phyloP scores from a whole-genome alignment of 2,797 vertebrate genomes.

The Helarctos malayanus region DNA sequence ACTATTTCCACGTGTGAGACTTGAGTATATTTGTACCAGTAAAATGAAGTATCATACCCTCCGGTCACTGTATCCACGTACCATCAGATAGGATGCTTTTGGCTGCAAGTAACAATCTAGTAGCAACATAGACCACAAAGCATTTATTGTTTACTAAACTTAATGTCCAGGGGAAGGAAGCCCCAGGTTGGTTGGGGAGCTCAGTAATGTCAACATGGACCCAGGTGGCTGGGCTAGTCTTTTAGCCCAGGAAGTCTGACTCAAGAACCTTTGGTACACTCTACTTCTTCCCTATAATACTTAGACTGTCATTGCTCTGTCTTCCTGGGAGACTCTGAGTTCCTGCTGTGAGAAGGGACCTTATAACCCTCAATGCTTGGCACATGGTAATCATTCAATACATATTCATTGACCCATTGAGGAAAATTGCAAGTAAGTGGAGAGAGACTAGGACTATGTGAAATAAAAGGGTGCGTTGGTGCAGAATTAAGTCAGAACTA shows the following conservation, averaged over 20 bases:
- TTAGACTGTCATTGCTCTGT: background rate
- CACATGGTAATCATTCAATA: conserved; percentile 1
- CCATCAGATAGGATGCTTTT: conserved; percentile 14
- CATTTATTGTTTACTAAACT: background rate
- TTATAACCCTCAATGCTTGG: background rate
- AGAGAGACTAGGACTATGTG: background rate
- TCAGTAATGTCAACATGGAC: background rate
- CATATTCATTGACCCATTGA: conserved; percentile 42
- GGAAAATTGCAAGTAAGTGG: conserved; percentile 23
- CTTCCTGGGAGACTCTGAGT: background rate
- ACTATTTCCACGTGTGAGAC: conserved; percentile 34
- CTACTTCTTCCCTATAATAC: background rate
- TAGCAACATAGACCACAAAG: background rate
- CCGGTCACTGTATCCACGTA: background rate
- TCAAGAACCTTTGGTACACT: background rate
- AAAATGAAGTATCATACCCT: conserved; percentile 55
- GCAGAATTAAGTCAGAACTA: conserved; percentile 15
- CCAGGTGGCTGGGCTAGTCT: background rate
- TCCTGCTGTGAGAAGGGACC: background rate
- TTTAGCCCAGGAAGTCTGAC: background rate
- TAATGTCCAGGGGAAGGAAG: background rate
- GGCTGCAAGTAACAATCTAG: background rate
- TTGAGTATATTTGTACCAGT: background rate
- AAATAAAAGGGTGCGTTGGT: background rate
- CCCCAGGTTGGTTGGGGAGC: background rate